These are phyloP conservation scores for Phylloscopus trochilus DNA, from an alignment of 2,113 vertebrate genomes.

Conservation along the genomic window DNA sequence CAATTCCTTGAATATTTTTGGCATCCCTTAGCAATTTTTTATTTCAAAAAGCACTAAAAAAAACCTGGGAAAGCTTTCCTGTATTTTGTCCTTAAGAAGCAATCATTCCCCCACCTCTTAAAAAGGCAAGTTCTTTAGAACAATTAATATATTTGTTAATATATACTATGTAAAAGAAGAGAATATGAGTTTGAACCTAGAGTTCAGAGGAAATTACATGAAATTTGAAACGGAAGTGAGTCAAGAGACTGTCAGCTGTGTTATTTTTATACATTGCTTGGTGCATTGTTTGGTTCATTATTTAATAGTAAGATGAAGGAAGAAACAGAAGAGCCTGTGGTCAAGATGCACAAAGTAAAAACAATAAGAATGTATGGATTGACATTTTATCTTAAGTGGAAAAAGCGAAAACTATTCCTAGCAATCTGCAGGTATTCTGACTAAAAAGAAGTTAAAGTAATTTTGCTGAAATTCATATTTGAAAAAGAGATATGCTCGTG, in stretches of 20 bases:
- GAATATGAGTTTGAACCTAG: neutral
- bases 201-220: neutral
- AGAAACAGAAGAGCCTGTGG: neutral
- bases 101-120: neutral
- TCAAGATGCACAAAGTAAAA: neutral
- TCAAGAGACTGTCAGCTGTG: fast-evolving
- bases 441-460: neutral
- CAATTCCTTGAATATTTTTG: neutral
- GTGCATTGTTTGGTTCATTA: too few species aligned
- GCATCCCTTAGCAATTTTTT: neutral
- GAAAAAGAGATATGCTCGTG: neutral
- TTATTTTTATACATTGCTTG: neutral
- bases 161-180: neutral
- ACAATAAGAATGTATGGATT: neutral
- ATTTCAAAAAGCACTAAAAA: neutral
- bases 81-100: neutral
- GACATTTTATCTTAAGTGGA: neutral
- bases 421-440: neutral
- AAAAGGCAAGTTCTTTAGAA: neutral
- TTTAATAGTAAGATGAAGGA: neutral
- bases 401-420: neutral
- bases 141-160: neutral
- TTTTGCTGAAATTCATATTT: neutral
- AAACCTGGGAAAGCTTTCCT: neutral
- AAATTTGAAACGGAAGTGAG: neutral